Base-by-base conservation (phyloP, 2,888 invertebrate species). In the Orthosia cruda region DNA sequence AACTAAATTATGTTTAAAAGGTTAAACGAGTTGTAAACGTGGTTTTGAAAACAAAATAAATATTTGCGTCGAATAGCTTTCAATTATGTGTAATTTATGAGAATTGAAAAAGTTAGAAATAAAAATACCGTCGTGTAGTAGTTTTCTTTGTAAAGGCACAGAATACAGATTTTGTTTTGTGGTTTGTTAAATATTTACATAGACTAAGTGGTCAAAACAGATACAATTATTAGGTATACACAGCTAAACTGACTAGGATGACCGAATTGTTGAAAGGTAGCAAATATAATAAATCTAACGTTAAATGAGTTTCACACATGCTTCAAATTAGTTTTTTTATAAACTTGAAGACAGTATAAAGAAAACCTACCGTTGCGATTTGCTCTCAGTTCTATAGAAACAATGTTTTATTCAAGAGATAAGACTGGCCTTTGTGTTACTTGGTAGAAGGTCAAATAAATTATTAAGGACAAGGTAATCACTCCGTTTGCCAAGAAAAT, bases 281-380 rank as follows among this genome's bases (percentile, higher is more conserved):
- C 13, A 49, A 62, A 50, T 52, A 50, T 16, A 63, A 49, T 74
- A 70, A 62, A 23, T 63, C 13, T 18, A 20, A 11, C n/a, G 13
- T n/a, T 64, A 50, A 78, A 57, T 32, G 23, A 71, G n/a, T 59
- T 67, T 77, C 67, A 68, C 85, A 79, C 68, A 79, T 81, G 71
- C 45, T 73, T 58, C 23, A 26, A 66, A 83, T 81, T 72, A 71
- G 65, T 72, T 67, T 81, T n/a, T 80, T 74, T 74, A 69, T 77
- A 75, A 70, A 74, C 69, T 84, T 77, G 80, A 86, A 87, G 87
- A 90, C 87, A 87, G 83, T n/a, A 88, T 90, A 89, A 87, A 90
- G 77, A 82, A 90, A 89, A 89, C 86, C 87, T 88, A 89, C 88
- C 85, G 83, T 89, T 88, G 26, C 26, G 26, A 26, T 26, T 26